Percentiles rank a stretch among this genome's conserved stretches.
Evolutionary conservation across 2,888 invertebrate species (phyloP).

Genomic region (Meloe dianella): DNA sequence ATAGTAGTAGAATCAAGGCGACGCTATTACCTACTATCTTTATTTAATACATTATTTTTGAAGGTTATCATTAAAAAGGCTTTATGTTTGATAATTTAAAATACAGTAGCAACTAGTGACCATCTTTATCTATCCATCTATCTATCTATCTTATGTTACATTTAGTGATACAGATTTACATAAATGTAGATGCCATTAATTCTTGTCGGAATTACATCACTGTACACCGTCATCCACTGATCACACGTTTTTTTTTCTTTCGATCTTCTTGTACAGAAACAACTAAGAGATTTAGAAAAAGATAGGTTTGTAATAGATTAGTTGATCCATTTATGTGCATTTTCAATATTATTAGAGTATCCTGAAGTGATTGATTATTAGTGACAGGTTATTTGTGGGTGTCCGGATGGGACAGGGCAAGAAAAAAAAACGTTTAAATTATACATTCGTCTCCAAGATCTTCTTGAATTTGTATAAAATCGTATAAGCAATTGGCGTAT

Average conservation of each 20-base stretch:
- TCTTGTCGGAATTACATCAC: slow-evolving; percentile 51
- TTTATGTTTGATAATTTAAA: background rate
- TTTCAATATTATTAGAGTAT: background rate
- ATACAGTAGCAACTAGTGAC: background rate
- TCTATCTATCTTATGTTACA: slow-evolving; percentile 45
- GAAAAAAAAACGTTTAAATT: background rate
- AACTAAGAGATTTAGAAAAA: background rate
- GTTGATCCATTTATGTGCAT: slow-evolving; percentile 1
- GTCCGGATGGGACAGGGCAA: background rate
- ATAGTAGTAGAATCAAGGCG: background rate
- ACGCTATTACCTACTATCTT: background rate
- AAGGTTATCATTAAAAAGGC: background rate
- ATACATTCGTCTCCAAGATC: background rate
- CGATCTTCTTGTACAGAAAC: background rate
- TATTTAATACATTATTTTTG: background rate
- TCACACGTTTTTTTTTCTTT: background rate
- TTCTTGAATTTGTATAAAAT: background rate
- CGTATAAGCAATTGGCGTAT: background rate
- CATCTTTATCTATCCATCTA: slow-evolving; percentile 3
- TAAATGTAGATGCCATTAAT: slow-evolving; percentile 52
- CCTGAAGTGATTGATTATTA: background rate
- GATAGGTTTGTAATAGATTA: slow-evolving; percentile 21
- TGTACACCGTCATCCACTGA: slow-evolving; percentile 34
- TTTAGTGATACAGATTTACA: slow-evolving; percentile 51
- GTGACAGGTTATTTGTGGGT: slow-evolving; percentile 29